phyloP scores from a whole-genome alignment of 2,888 invertebrate genomes.

The Diplolepis rosae region DNA sequence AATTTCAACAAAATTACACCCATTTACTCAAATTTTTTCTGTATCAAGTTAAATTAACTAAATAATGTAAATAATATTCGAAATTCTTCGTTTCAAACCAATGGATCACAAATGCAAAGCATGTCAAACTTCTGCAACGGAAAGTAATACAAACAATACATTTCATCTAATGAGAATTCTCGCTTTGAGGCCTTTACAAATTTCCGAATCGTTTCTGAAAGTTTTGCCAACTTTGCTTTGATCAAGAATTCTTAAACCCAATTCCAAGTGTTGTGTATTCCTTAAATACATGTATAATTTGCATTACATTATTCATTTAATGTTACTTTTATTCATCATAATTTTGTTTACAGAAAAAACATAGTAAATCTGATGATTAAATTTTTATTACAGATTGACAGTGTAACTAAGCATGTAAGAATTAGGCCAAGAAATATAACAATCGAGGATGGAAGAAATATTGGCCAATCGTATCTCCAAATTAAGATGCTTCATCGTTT shows the following conservation, averaged over 20 bases:
- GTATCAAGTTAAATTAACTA: neutral
- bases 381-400: neutral
- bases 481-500: constrained; percentile 62
- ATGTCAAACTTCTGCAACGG: neutral
- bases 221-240: neutral
- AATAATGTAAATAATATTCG: neutral
- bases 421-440: constrained; percentile 46
- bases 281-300: too few species aligned
- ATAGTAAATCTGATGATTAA: too few species aligned
- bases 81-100: neutral
- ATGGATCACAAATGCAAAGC: neutral
- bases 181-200: neutral
- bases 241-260: neutral
- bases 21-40: neutral
- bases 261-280: too few species aligned
- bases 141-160: neutral
- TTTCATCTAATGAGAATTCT: neutral
- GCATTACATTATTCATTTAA: too few species aligned
- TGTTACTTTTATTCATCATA: too few species aligned
- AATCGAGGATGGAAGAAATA: constrained; percentile 50
- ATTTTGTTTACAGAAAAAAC: too few species aligned
- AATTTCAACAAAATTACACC: neutral
- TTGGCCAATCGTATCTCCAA: constrained; percentile 59
- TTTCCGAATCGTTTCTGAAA: neutral
- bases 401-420: constrained; percentile 49